Evolutionary conservation across 2,797 vertebrate genomes (phyloP).

Genomic region (Mormyrops boulengeri): DNA sequence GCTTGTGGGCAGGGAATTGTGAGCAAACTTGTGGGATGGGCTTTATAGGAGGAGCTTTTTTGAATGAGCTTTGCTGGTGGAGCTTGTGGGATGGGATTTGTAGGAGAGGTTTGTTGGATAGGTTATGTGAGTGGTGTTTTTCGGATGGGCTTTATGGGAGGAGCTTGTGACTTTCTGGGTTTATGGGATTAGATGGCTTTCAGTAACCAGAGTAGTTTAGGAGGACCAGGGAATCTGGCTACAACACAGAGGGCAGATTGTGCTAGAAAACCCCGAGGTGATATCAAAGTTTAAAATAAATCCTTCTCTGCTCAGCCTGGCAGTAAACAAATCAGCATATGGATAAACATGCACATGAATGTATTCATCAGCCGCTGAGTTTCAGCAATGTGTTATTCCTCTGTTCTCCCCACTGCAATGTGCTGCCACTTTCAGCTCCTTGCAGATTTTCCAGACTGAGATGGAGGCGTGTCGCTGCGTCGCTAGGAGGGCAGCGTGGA

Average conservation of each 20-base stretch:
- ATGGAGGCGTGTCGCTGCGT: conserved; percentile 47
- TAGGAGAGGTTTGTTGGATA: not conserved
- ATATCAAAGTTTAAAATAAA: conserved; percentile 58
- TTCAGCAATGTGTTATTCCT: conserved; percentile 39
- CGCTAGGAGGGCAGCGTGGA: not conserved
- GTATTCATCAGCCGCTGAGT: conserved; percentile 48
- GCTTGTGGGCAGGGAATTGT: not conserved
- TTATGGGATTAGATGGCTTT: not conserved
- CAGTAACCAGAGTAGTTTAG: conserved; percentile 41
- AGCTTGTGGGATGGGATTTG: not conserved
- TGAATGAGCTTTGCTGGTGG: not conserved
- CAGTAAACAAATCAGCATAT: conserved; percentile 63
- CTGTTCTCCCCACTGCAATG: conserved; percentile 45
- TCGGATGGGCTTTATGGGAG: not conserved
- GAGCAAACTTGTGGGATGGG: not conserved
- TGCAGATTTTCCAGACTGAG: conserved; percentile 53
- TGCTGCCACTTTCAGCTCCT: conserved; percentile 61
- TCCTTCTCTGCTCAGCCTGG: conserved; percentile 51
- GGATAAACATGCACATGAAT: conserved; percentile 51
- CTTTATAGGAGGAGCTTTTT: not conserved
- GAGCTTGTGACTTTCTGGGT: not conserved
- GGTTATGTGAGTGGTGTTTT: not conserved
- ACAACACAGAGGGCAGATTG: conserved; percentile 54
- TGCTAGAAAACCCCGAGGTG: conserved; percentile 54
- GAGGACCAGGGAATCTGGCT: conserved; percentile 43